These are phyloP conservation scores for Forpus xanthops DNA, from an alignment of 2,797 vertebrate genomes.

Conservation along the genomic window DNA sequence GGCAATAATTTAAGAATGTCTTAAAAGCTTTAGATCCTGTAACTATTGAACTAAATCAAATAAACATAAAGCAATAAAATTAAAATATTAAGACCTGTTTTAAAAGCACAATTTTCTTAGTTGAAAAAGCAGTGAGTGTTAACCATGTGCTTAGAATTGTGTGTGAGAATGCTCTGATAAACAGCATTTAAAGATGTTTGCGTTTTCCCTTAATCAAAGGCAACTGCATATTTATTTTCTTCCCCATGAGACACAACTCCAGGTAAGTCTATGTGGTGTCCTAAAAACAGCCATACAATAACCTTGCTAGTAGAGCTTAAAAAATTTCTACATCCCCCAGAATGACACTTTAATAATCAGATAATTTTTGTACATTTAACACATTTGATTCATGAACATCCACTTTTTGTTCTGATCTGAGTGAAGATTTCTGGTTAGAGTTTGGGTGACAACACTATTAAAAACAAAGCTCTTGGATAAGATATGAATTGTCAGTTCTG, in stretches of 20 bases:
- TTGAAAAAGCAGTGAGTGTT: not conserved
- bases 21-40: not conserved
- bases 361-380: not conserved
- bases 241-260: not conserved
- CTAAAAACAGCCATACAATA: not conserved
- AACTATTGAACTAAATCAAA: conserved; percentile 27
- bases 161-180: not conserved
- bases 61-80: not conserved
- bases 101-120: not conserved
- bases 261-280: not conserved
- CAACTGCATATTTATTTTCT: not conserved
- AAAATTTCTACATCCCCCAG: not conserved
- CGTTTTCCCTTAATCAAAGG: not conserved
- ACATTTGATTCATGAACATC: not conserved
- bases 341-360: not conserved
- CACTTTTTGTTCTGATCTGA: not conserved
- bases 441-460: not conserved
- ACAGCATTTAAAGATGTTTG: conserved; percentile 32
- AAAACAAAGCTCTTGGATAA: not conserved
- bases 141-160: not conserved
- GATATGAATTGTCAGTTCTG: not conserved
- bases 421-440: not conserved
- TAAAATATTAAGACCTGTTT: not conserved
- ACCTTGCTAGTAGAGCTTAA: not conserved
- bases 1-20: not conserved